These are phyloP conservation scores for Eleutherodactylus coqui DNA, from an alignment of 2,797 vertebrate genomes.

Conservation along the genomic window DNA sequence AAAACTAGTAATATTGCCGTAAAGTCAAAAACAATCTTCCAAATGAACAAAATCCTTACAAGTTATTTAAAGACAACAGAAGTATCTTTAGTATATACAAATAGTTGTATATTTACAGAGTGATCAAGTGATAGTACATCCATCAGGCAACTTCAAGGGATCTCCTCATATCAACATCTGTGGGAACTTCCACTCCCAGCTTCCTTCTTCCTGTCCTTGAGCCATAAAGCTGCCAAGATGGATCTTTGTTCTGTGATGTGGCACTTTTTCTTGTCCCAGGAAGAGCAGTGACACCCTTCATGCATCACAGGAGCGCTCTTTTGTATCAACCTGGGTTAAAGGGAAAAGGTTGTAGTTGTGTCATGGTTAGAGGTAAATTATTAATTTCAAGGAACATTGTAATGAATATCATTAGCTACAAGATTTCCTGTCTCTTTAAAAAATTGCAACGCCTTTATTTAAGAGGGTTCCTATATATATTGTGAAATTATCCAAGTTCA, in stretches of 20 bases:
- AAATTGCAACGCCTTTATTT: too few species aligned
- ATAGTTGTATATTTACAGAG: slow-evolving; percentile 50
- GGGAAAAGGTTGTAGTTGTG: background rate
- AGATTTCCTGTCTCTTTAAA: background rate
- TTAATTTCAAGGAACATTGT: background rate
- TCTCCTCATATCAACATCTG: slow-evolving; percentile 49
- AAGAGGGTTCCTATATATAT: too few species aligned
- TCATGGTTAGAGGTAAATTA: background rate
- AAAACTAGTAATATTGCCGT: too few species aligned
- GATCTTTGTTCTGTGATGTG: slow-evolving; percentile 38
- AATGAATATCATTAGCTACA: background rate
- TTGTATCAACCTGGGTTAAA: background rate
- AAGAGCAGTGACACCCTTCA: slow-evolving; percentile 34
- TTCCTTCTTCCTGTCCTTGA: slow-evolving; percentile 49
- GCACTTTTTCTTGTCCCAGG: background rate
- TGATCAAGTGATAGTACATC: slow-evolving; percentile 51
- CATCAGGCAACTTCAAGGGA: slow-evolving; percentile 53
- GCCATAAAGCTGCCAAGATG: slow-evolving; percentile 55
- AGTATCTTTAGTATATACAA: slow-evolving; percentile 19
- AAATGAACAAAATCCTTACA: background rate
- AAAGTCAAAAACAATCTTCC: background rate
- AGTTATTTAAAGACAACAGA: background rate
- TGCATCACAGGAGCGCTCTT: slow-evolving; percentile 1
- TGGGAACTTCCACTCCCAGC: slow-evolving; percentile 50
- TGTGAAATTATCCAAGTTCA: too few species aligned